These are phyloP conservation scores for Cyprinus carpio DNA, from an alignment of 2,113 vertebrate genomes.

Conservation along the genomic window DNA sequence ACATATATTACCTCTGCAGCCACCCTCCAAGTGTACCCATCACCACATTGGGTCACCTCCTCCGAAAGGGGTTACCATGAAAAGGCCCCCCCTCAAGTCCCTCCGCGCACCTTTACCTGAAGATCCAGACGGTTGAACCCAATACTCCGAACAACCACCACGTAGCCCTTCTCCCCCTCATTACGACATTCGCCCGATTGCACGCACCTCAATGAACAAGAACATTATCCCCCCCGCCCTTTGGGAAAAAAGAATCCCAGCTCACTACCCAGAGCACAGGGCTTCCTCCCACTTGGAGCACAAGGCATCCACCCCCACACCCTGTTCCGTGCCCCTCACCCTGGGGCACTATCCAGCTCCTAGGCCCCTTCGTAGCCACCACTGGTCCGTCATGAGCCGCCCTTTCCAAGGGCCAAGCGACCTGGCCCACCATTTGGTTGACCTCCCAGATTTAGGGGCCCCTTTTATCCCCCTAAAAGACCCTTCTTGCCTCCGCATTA, in stretches of 20 bases:
- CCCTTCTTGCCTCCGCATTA: constrained; percentile 86
- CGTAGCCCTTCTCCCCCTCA: constrained; percentile 58
- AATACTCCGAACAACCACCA: constrained; percentile 63
- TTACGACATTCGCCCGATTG: constrained; percentile 54
- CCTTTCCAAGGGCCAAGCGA: constrained; percentile 80
- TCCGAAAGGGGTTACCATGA: constrained; percentile 54
- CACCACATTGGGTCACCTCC: background rate
- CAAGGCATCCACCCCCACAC: constrained; percentile 54
- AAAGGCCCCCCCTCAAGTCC: constrained; percentile 44
- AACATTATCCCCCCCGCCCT: constrained; percentile 57
- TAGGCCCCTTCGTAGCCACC: constrained; percentile 59
- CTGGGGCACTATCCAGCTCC: constrained; percentile 57
- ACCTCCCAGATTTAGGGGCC: constrained; percentile 72
- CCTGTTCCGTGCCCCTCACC: constrained; percentile 52
- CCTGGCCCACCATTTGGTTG: constrained; percentile 78
- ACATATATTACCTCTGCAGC: constrained; percentile 62
- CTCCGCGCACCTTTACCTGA: constrained; percentile 59
- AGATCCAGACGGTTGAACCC: constrained; percentile 61
- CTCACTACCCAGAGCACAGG: constrained; percentile 35
- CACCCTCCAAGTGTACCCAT: constrained; percentile 55
- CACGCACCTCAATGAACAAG: constrained; percentile 58
- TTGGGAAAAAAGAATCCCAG: constrained; percentile 39
- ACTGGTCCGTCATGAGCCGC: constrained; percentile 74
- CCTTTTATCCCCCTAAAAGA: constrained; percentile 87
- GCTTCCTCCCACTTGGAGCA: constrained; percentile 35